Evolutionary conservation across 2,797 vertebrate genomes (phyloP), one percentile per base, ranked within the genome.

Genomic region (Petrocephalus sullivani): DNA sequence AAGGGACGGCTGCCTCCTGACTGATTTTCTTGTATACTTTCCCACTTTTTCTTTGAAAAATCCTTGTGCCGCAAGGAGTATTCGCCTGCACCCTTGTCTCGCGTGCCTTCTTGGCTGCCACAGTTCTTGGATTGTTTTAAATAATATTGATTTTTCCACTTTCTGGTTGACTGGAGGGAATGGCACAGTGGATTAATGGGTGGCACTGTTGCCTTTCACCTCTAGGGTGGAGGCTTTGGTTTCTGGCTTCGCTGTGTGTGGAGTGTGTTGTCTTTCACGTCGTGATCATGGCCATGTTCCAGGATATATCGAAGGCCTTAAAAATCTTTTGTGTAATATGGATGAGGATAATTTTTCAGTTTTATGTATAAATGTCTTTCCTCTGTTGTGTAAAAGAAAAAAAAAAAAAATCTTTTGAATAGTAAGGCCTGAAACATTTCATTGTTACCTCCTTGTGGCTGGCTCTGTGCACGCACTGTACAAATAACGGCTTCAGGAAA

Each of bases 81-180:
- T 41, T 75, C 16, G 33, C 67, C 67, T 37, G 67, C 67, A 75
- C 67, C 67, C 33, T 75, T 75, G 67, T 75, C 67, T 75, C 37
- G 33, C 0, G 33, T 41, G 33, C 67, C 33, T 75, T 75, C 5
- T 75, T 75, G 67, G 67, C 67, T 75, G 67, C 67, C 67, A 75
- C 14, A 75, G 14, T 75, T 41, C 67, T 19, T 41, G 33, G 37
- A 75, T 75, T 75, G 67, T 75, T 75, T 75, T 75, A 75, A 75
- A 75, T 75, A 75, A 75, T 75, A 75, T 75, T 75, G 67, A 75
- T 75, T 75, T 75, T 75, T 75, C 33, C 33, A 37, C 67, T 75
- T 75, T 75, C 67, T 75, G 67, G 67, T 75, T 75, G 67, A 75
- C 67, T 75, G 67, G 67, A 51, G 82, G 82, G 82, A 28, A 49